Evolutionary conservation across 2,113 vertebrate species (phyloP), one percentile per base, ranked within the genome.

Genomic region (Apeltes quadracus): DNA sequence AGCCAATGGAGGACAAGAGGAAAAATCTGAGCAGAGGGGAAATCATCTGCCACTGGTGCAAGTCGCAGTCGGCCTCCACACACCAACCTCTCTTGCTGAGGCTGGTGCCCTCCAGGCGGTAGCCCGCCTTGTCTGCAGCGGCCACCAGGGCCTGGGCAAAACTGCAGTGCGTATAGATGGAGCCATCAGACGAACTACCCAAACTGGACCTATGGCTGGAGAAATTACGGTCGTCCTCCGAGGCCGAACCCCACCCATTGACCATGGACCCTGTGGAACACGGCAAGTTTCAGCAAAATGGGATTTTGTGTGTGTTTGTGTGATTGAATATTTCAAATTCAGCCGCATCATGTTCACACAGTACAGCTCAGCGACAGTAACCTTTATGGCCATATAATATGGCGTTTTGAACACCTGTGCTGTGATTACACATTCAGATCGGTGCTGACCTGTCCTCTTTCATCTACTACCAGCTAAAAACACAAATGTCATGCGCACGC

Each of bases 161-260:
- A 93, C 94, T 96, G 95, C 95, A 94, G 88, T 95, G 96, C 90
- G 97, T 95, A 95, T 96, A 96, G 92, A 98, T 95, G 88, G 96
- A 98, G 90, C 96, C 96, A 82, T 98, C 96, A 62, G 98, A 98
- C 53, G 96, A 97, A 90, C 96, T 97, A 92, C 93, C 96, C 92
- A 95, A 91, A 90, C 97, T 99, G 96, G 96, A 98, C 94, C 96
- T 96, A 93, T 87, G 96, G 93, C 96, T 97, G 95, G 96, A 96
- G 96, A 96, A 97, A 94, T 95, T 96, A 93, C 92, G 95, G 82
- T 98, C 96, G 88, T 99, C 97, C 89, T 99, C 96, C 84, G 96
- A 98, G 91, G 96, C 96, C 77, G 96, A 99, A 93, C 96, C 96
- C 96, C 97, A 99, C 88, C 96, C 97, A 93, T 98, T 98, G 95